Evolutionary conservation across 2,888 invertebrate genomes (phyloP), one percentile per base, ranked within the genome.

Genomic region (Tetanocera ferruginea): DNA sequence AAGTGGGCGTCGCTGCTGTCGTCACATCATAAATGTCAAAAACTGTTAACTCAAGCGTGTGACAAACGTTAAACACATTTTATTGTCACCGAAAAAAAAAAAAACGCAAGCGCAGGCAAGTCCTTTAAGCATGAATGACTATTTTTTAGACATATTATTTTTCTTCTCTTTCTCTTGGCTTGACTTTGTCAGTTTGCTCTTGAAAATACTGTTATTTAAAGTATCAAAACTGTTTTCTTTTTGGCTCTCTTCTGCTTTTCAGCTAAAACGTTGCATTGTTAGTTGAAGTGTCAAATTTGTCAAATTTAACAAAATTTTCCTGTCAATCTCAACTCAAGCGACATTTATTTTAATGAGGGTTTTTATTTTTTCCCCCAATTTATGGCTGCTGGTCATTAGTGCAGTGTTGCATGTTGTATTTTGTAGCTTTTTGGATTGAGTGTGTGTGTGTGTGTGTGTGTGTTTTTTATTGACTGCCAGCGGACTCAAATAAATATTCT

Each of bases 51-150:
- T 86, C 83, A 85, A 84, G 84, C 87, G 84, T 84, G 80, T 83
- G 83, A 84, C 86, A 85, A 87, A 85, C 88, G 88, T 87, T 88
- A 87, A 87, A 88, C 84, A 88, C 88, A 84, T 85, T 86, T 85
- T 80, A 55, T 52, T 75, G 75, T 67, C 37, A 28, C 25, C 9
- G 69, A 19, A 49, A 11, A 43, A 23, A 43, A 34, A 51, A 34
- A 52, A 14, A 62, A 57, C 3, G 60, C 37, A 5, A 28, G 17
- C 5, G 31, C 64, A 31, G 14, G 6, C 28, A 31, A 64, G 9
- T n/a, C 64, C 8, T 28, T 31, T 64, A 31, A n/a, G 31, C 34
- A 3, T 55, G 55, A 23, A 60, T 60, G 57, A 25, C 3, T 55
- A 19, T 6, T 14, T 9, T 49, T n/a, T 6, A 37, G 37, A 5